Evolutionary conservation across 2,113 vertebrate species (phyloP), one percentile per base, ranked within the genome.

Genomic region (Otolemur garnettii): DNA sequence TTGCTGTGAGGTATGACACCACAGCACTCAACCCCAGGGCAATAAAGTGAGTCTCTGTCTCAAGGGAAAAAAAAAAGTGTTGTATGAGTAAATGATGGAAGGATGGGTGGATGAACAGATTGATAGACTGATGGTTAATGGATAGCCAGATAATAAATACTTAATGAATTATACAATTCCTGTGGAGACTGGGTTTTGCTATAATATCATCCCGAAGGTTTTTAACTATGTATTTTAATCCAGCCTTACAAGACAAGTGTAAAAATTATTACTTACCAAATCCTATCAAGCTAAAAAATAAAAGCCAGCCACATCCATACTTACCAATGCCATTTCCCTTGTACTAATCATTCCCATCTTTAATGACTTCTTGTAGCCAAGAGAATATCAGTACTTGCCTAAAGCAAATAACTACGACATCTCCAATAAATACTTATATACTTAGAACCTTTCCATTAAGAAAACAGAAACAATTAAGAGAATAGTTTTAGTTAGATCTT

Each of bases 211-310:
- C 14, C 3, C 17, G 88, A 38, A 55, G 10, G 4, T 50, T 92
- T 95, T 79, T 83, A 17, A 53, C 74, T 68, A 85, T 15, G 80
- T 77, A 50, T 95, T 77, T 93, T 91, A 95, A 94, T 83, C 12
- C n/a, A 86, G 24, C 2, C 55, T 91, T 74, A 84, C 4, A 69
- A 74, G 33, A 62, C 35, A 38, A 71, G 91, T 90, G 83, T 50
- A 93, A 95, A 82, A 80, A 71, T 77, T 81, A 84, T 59, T 62
- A 69, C 38, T 71, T 55, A 94, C 18, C 11, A 83, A 92, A 82
- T 83, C 82, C 71, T 85, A 45, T 62, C 62, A 95, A 71, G 62
- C 4, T 91, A 50, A 82, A 28, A 79, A 75, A 50, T 50, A 75
- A 86, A 74, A 22, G 0, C 24, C 26, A 94, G 62, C 24, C 64